Base-by-base conservation (phyloP, 30 jellyfish, hydroid and myxozoan genomes). In the Turritopsis rubra region DNA sequence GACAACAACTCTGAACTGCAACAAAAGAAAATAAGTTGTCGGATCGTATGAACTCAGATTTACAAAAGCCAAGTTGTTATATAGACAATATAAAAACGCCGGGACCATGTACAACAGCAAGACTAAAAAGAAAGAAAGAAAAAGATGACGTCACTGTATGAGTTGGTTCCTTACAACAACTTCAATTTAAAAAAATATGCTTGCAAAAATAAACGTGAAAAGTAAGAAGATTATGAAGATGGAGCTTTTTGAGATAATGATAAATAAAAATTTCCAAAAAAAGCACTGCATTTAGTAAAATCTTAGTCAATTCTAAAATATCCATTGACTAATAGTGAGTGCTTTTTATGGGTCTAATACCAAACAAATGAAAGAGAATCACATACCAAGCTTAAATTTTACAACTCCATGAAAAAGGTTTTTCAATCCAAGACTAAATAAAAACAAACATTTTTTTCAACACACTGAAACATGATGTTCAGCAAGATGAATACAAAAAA, bases 31-130 rank as follows among this genome's bases (percentile, higher is more conserved):
- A 83, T 93, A 93, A 1, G 97, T 65, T 72, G 99, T 93, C 25
- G 99, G 99, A 52, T 93, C 99, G 73, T 88, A 93, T n/a, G 96
- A 92, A 30, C 84, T 76, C 70, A 93, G 91, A 76, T 93, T 93
- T 30, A 87, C 95, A 80, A 93, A 93, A 23, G 99, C 96, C 28
- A 93, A 87, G 81, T 93, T 93, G 89, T 93, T 93, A 89, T 93
- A 93, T 53, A 93, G 71, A 73, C 96, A 93, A 76, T 93, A 93
- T 25, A 93, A 81, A 75, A 93, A 88, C 0, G 99, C 90, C 23
- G 99, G 99, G 31, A 93, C 88, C 88, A 93, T 29, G 71, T 93
- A 93, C 86, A 88, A 84, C 72, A 93, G 65, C 91, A 93, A 52
- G 1, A 93, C 98, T 83, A 54, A 22, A 7, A 29, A 53, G 22